Evolutionary conservation across 2,888 invertebrate genomes (phyloP), one percentile per base, ranked within the genome.

Genomic region (Urechis unicinctus): DNA sequence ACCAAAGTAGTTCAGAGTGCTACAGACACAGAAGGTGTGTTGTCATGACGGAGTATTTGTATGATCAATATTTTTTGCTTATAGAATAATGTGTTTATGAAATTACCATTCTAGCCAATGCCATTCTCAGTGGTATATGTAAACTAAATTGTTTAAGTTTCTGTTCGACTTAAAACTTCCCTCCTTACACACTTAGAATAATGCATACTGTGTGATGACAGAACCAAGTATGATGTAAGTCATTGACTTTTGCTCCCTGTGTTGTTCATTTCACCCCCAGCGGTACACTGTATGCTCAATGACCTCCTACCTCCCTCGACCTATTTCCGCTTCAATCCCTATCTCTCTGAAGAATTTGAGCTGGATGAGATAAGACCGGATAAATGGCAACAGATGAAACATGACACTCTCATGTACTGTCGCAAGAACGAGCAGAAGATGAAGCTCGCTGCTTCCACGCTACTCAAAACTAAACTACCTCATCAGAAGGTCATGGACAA

Each of bases 291-390:
- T 5, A 66, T 68, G 5, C 61, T 76, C 21, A 66, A 68, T 30
- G 75, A 76, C 56, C 64, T 75, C 5, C 63, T 77, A 13, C 87
- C 88, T 0, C 82, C 84, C 0, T 82, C 85, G 43, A 82, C 83
- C 36, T 92, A 93, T 78, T 92, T 83, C 77, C 84, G 93, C 3
- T 87, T 93, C 77, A 94, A 93, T 80, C 93, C 93, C 0, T 90
- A 91, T 66, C 80, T 93, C 55, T 86, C 88, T 55, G 86, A 88
- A 72, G 85, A 87, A 74, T 82, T 89, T 55, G 82, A 84, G 17
- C 86, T 94, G 83, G 88, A 88, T 68, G 92, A 92, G 79, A 87
- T 86, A 41, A 80, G 86, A 61, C 84, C 86, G 0, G 84, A 84
- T 26, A 87, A 87, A 72, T 79, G 91, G 52, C 81, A 83, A 57